Base-by-base conservation (phyloP, 1,140 invertebrate species). In the Campoletis sonorensis region DNA sequence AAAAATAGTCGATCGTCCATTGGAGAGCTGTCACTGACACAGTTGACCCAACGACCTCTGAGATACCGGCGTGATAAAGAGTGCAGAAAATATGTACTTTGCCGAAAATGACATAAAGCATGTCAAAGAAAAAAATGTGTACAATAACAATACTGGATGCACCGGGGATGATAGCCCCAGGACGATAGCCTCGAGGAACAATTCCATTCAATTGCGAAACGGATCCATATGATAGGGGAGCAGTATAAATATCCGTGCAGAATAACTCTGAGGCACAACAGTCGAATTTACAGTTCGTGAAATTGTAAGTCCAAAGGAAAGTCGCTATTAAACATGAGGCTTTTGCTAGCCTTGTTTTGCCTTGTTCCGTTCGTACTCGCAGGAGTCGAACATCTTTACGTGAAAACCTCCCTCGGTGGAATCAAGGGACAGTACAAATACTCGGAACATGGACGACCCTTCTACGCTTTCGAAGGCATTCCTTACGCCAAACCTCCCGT, bases 401-500 rank as follows among this genome's bases (percentile, higher is more conserved):
- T 90, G 0, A 86, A 85, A 83, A 91, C 86, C 64, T 84, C 90
- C 7, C 72, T 88, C 23, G 90, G 90, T 79, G 80, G 79, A 10
- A 83, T 92, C 30, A 87, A 82, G 72, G 92, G 90, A 26, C 89
- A 89, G 64, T 88, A 89, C 54, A 88, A 89, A 68, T 33, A 79
- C 27, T 91, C 92, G 7, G 81, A 85, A 49, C 84, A 91, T 72
- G 90, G 91, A 18, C 86, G 84, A 84, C 82, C 81, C 18, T 92
- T 93, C 27, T 91, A 93, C 78, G 92, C 92, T 10, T 95, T 94
- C 81, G 90, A 93, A 81, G 93, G 94, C 15, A 92, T 95, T 75
- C 94, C 94, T 18, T 95, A 94, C 84, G 94, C 94, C 3, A 85
- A 92, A 81, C 93, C 94, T 58, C 94, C 94, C 16, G 81, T 93